Base-by-base conservation (phyloP, 1,140 invertebrate genomes). In the Drosophila mauritiana region DNA sequence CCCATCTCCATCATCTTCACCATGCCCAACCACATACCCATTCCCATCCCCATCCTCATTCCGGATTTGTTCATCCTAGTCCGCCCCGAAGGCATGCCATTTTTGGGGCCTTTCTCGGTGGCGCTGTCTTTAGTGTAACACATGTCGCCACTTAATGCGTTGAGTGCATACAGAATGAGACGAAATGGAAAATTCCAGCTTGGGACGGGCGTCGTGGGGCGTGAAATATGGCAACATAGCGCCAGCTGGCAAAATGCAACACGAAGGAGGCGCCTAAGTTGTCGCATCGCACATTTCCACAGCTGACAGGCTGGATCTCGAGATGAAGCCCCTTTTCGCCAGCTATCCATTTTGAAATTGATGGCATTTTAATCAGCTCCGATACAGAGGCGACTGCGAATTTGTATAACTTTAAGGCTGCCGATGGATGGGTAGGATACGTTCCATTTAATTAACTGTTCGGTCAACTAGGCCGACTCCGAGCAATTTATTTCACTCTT, bases 101-200 rank as follows among this genome's bases (percentile, higher is more conserved):
- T 59, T 63, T 74, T 59, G 22, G 42, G 43, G 45, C 42, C 52
- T 39, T 73, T 25, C 61, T 59, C 27, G 27, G 61, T 42, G 48
- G 61, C 59, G 55, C 59, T 57, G 62, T 78, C 73, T 62, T 46
- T 43, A 48, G 72, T 46, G 82, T 62, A 82, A 79, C 82, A 86
- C 82, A 86, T 86, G 83, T 86, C 65, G 83, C 82, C 82, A 88
- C 83, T 79, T 88, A 82, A 86, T 88, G 82, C 78, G 83, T 75
- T 74, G 65, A 75, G 65, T 78, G 82, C 78, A 86, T 86, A 70
- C 82, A 75, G 69, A 86, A 86, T 86, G 83, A 86, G 78, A 65
- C 78, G 64, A 80, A 73, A 80, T 73, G 58, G 63, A 51, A 55
- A 36, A 64, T 42, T 36, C 31, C 17, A 46, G 52, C 20, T 39